These are phyloP conservation scores for Drosophila paramelanica DNA, from an alignment of 2,888 invertebrate genomes.

Conservation along the genomic window DNA sequence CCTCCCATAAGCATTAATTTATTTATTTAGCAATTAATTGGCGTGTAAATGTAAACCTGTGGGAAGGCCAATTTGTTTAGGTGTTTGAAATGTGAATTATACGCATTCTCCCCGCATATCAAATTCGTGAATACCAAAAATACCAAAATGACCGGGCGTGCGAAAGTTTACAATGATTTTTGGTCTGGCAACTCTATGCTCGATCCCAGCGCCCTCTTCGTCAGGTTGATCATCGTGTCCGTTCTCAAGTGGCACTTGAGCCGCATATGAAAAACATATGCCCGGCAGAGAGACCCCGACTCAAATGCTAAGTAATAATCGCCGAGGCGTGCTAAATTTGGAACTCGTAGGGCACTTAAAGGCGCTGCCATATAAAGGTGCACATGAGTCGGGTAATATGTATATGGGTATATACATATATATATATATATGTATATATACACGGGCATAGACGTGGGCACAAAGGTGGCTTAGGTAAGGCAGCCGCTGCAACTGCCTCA, in stretches of 20 bases:
- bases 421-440: no score
- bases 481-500: constrained; percentile 40
- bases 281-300: constrained; percentile 40
- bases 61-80: constrained; percentile 61
- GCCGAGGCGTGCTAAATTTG: constrained; percentile 69
- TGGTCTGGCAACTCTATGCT: constrained; percentile 21
- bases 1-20: constrained; percentile 27
- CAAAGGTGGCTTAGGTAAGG: constrained; percentile 63
- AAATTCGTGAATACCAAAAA: constrained; percentile 1
- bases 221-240: constrained; percentile 5
- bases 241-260: constrained; percentile 73
- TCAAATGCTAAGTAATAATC: constrained; percentile 64
- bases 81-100: constrained; percentile 32
- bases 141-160: constrained; percentile 29
- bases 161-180: constrained; percentile 45
- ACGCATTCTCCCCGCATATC: neutral
- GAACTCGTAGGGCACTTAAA: constrained; percentile 55
- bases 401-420: neutral
- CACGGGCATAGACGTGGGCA: constrained; percentile 9
- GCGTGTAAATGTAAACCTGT: constrained; percentile 64
- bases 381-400: constrained; percentile 4
- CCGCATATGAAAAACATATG: constrained; percentile 72
- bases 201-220: constrained; percentile 1
- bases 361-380: constrained; percentile 24
- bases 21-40: constrained; percentile 25